A percentile compares a stretch with the other conserved stretches of the same genome.
These are phyloP conservation scores for Psilanteris sp. DNA, from an alignment of 1,140 invertebrate species.

Conservation along the genomic window DNA sequence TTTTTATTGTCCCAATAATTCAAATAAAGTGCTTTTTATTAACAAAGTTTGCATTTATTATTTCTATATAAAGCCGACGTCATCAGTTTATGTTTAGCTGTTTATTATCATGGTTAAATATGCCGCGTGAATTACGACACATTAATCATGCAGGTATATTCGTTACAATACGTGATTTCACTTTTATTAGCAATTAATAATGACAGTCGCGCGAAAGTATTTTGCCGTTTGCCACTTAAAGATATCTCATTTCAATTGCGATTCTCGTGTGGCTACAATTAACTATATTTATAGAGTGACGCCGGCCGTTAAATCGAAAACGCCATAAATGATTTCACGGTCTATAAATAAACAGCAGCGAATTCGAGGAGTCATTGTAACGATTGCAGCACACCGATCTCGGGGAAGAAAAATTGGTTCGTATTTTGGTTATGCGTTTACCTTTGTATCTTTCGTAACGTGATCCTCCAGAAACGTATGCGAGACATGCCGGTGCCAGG, in stretches of 20 bases:
- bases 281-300: conserved; percentile 34
- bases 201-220: conserved; percentile 22
- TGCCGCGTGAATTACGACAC: neutral
- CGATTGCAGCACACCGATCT: neutral
- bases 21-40: neutral
- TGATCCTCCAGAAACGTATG: conserved; percentile 54
- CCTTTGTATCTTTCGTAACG: conserved; percentile 56
- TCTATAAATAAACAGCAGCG: conserved; percentile 23
- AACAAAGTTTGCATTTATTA: conserved; percentile 6
- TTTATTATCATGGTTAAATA: conserved; percentile 28
- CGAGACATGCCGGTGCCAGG: conserved; percentile 52
- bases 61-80: conserved; percentile 30
- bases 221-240: conserved; percentile 27
- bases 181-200: conserved; percentile 47
- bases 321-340: conserved; percentile 17
- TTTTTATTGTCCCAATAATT: conserved; percentile 2
- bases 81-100: conserved; percentile 38
- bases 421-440: conserved; percentile 37
- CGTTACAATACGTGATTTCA: conserved; percentile 39
- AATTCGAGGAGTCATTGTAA: neutral
- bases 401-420: neutral
- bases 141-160: conserved; percentile 37
- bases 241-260: conserved; percentile 37
- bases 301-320: conserved; percentile 18
- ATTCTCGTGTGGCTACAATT: conserved; percentile 10